Percentiles rank a stretch among this genome's conserved stretches.
Evolutionary conservation across 2,888 invertebrate species (phyloP).

Genomic region (Brachypalpus laphriformis): DNA sequence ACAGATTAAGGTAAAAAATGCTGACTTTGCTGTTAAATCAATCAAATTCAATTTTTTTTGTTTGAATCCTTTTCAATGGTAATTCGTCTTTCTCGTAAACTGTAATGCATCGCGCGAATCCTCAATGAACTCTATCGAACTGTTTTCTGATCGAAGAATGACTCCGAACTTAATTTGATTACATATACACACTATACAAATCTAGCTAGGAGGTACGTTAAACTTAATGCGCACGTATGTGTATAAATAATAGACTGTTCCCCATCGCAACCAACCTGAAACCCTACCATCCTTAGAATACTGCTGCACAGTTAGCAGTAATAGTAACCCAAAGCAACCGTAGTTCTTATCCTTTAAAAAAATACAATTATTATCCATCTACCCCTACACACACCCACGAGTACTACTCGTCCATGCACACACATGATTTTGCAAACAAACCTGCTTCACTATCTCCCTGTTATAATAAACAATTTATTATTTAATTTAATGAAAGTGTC

Average conservation of each 20-base stretch:
- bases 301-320: constrained; percentile 9
- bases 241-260: constrained; percentile 21
- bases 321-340: neutral
- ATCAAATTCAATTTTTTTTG: neutral
- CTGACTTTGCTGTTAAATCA: no score
- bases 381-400: neutral
- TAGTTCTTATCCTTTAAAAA: constrained; percentile 40
- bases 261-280: constrained; percentile 10
- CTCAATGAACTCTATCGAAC: neutral
- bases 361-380: constrained; percentile 47
- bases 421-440: constrained; percentile 27
- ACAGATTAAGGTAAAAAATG: no score
- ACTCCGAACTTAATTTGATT: neutral
- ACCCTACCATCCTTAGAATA: neutral
- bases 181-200: neutral
- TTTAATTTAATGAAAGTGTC: constrained; percentile 62
- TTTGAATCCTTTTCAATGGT: neutral
- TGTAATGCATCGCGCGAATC: neutral
- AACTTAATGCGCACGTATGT: neutral
- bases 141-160: neutral
- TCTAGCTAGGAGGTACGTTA: neutral
- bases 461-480: constrained; percentile 65
- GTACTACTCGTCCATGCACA: neutral
- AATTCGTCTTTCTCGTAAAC: neutral
- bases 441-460: constrained; percentile 2